Evolutionary conservation across 2,888 invertebrate genomes (phyloP), one percentile per base, ranked within the genome.

Genomic region (Troides helena): DNA sequence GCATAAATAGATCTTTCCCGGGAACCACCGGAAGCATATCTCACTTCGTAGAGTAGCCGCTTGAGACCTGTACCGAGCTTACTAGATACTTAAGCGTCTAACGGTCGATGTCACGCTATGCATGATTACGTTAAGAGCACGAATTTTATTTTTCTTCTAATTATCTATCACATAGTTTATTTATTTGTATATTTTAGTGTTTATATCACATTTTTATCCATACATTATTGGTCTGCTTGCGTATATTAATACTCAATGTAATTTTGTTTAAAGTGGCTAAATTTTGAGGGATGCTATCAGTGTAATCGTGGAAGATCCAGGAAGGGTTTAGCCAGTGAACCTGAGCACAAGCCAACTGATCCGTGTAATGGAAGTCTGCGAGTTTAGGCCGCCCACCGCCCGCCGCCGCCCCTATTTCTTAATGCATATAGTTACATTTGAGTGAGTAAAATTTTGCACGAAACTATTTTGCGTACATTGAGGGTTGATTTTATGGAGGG

Each of bases 1-100:
- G 89, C 89, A 91, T 90, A 91, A 92, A 92, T 92, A 92, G 84
- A 87, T 92, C 92, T 92, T 92, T 92, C 92, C 88, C 89, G 89
- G 87, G 91, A 91, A 86, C 88, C 90, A 90, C 90, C 86, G 90
- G 90, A 86, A 84, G 89, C 88, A 87, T 82, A 82, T 82, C 83
- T 87, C 87, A 87, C 89, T 84, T 81, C 78, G 87, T 92, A 92
- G 91, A 79, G 74, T 92, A 92, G 91, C 78, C 85, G 92, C 92
- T 91, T 90, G 80, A 84, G 83, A 85, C 80, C 76, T 74, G 74
- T 83, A 84, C 78, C 77, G 76, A 80, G 89, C 89, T 89, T 90
- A 77, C 77, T 87, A 87, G 86, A 80, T 82, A 85, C 80, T 81
- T 75, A 81, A 84, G 85, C 86, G 83, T 83, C 82, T 89, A 89